Base-by-base conservation (phyloP, 2,888 invertebrate species). In the Seira musarum region DNA sequence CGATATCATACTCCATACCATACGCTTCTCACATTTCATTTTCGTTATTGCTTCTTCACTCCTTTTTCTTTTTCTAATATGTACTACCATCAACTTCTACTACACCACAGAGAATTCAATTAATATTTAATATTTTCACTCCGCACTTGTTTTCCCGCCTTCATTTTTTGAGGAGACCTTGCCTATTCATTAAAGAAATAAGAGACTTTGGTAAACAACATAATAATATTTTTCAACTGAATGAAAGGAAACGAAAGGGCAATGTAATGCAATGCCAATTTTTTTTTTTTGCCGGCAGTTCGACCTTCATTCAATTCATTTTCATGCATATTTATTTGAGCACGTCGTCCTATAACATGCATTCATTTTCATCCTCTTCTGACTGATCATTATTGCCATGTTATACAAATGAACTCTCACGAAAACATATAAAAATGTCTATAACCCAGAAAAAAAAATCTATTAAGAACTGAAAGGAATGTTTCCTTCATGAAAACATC, bases 291-390 rank as follows among this genome's bases (percentile, higher is more conserved):
- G 77, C 77, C 77, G 77, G 77, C 77, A 77, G 63, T 66, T 77
- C 57, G 77, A 77, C 77, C 77, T 77, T 77, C 77, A 70, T 77
- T 64, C 25, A n/a, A 64, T 64, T 64, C 25, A 64, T 64, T 72
- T 65, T 73, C 65, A 73, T 73, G 73, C 73, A 73, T 73, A 73
- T 73, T 73, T 73, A 73, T 64, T 73, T 64, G 17, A 40, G 49
- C 22, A 46, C 46, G 46, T 46, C 40, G 15, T 8, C 69, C 30
- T n/a, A 17, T 25, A 57, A 57, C 57, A 67, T 67, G 19, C 15
- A 46, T 67, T n/a, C 40, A 2, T 2, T n/a, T 67, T 22, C 24
- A 61, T 71, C 40, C 15, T 71, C 15, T 10, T 22, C 35, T 60
- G 60, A 3, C 63, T 61, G 30, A 71, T 71, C 49, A 71, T 60